Evolutionary conservation across 2,888 invertebrate species (phyloP).

Genomic region (Nemapogon koenigi): DNA sequence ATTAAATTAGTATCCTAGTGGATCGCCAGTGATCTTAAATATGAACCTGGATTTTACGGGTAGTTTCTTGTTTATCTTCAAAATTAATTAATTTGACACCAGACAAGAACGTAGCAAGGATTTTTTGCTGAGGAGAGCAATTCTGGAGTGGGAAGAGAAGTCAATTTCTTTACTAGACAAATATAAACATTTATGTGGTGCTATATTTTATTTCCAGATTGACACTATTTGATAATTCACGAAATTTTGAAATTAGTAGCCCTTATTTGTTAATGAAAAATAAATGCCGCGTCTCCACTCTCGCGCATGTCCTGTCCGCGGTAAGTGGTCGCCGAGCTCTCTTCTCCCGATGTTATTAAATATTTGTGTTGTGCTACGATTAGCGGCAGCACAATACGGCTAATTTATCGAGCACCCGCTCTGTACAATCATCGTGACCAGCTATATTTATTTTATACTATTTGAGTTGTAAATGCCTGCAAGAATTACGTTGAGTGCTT

Average conservation of each 20-base stretch:
- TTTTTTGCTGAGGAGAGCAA: no score
- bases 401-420: slow-evolving; percentile 40
- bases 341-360: slow-evolving; percentile 62
- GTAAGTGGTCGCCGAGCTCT: slow-evolving; percentile 53
- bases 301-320: slow-evolving; percentile 37
- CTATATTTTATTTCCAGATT: neutral
- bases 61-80: no score
- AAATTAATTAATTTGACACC: no score
- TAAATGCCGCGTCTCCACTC: neutral
- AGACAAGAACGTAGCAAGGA: no score
- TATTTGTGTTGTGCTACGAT: slow-evolving; percentile 63
- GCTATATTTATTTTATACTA: slow-evolving; percentile 9
- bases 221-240: no score
- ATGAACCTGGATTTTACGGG: no score
- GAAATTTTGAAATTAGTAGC: no score
- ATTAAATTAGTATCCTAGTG: no score
- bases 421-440: slow-evolving; percentile 12
- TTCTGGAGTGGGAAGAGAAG: no score
- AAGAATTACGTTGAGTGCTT: slow-evolving; percentile 8
- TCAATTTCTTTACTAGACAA: neutral
- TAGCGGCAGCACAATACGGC: slow-evolving; percentile 49
- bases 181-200: neutral
- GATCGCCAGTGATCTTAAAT: no score
- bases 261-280: no score
- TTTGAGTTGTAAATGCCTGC: slow-evolving; percentile 7